These are phyloP conservation scores for Taenaris catops DNA, from an alignment of 2,888 invertebrate species.

Conservation along the genomic window DNA sequence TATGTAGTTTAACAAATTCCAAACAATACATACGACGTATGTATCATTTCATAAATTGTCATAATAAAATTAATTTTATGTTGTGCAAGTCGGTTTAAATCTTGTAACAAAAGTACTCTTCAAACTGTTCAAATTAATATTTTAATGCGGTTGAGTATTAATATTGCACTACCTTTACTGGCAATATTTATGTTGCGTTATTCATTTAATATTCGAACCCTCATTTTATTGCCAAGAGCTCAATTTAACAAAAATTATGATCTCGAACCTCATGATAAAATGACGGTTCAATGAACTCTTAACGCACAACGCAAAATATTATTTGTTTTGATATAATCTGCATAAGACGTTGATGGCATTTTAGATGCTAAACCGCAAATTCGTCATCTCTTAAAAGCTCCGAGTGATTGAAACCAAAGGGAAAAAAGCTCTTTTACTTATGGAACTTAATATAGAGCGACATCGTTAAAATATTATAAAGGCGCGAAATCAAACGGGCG, in stretches of 20 bases:
- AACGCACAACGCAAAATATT: slow-evolving; percentile 9
- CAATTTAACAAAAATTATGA: slow-evolving; percentile 10
- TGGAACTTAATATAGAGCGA: slow-evolving; percentile 65
- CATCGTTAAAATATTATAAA: slow-evolving; percentile 72
- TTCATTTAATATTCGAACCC: slow-evolving; percentile 1
- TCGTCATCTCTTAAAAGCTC: slow-evolving; percentile 57
- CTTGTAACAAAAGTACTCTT: too few relatives aligned
- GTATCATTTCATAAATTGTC: too few relatives aligned
- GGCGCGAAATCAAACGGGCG: slow-evolving; percentile 50
- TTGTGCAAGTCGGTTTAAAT: too few relatives aligned
- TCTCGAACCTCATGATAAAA: slow-evolving; percentile 8
- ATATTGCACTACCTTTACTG: not conserved
- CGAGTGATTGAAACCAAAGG: slow-evolving; percentile 53
- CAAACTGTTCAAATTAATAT: too few relatives aligned
- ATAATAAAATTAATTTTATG: too few relatives aligned
- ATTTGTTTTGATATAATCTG: slow-evolving; percentile 25
- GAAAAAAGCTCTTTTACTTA: slow-evolving; percentile 72
- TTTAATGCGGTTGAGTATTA: too few relatives aligned
- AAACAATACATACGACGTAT: too few relatives aligned
- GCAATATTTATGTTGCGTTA: not conserved
- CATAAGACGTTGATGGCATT: slow-evolving; percentile 41
- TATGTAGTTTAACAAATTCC: too few relatives aligned
- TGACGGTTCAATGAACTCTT: slow-evolving; percentile 17
- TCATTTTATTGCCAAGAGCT: slow-evolving; percentile 8
- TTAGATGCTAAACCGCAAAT: slow-evolving; percentile 42